Percentiles rank a stretch among this genome's conserved stretches.
phyloP scores from a whole-genome alignment of 1,140 invertebrate genomes.

The Tigriopus japonicus region DNA sequence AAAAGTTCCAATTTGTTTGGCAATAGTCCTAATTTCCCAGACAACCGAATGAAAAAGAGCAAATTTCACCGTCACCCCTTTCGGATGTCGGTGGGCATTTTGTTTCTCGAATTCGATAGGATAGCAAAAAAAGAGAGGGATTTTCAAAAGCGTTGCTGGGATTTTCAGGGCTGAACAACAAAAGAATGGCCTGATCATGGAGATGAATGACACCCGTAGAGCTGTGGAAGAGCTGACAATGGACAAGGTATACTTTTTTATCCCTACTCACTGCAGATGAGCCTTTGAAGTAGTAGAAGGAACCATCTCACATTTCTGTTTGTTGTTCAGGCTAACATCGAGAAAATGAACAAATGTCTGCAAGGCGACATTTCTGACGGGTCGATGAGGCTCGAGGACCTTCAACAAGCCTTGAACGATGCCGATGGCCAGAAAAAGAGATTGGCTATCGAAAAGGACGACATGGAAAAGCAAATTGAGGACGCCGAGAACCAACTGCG shows the following conservation, averaged over 20 bases:
- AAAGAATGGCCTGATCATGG: slow-evolving; percentile 69
- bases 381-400: slow-evolving; percentile 83
- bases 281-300: not conserved
- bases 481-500: slow-evolving; percentile 37
- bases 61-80: too few species aligned
- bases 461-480: slow-evolving; percentile 35
- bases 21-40: too few species aligned
- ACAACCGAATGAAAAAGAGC: too few species aligned
- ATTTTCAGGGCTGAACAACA: slow-evolving; percentile 88
- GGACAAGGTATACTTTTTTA: slow-evolving; percentile 20
- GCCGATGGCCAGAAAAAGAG: slow-evolving; percentile 32
- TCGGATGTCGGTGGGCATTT: too few species aligned
- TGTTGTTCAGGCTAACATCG: slow-evolving; percentile 28
- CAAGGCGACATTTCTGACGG: slow-evolving; percentile 40
- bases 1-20: too few species aligned
- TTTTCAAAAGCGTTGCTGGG: too few species aligned
- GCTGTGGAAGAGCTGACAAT: slow-evolving; percentile 34
- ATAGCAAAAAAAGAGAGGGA: too few species aligned
- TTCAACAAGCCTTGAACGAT: slow-evolving; percentile 35
- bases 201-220: slow-evolving; percentile 39
- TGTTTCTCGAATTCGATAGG: too few species aligned
- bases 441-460: slow-evolving; percentile 34
- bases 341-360: slow-evolving; percentile 31
- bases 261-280: not conserved
- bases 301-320: too few species aligned